Evolutionary conservation across 2,797 vertebrate genomes (phyloP), one percentile per base, ranked within the genome.

Genomic region (Lycodopsis pacificus): DNA sequence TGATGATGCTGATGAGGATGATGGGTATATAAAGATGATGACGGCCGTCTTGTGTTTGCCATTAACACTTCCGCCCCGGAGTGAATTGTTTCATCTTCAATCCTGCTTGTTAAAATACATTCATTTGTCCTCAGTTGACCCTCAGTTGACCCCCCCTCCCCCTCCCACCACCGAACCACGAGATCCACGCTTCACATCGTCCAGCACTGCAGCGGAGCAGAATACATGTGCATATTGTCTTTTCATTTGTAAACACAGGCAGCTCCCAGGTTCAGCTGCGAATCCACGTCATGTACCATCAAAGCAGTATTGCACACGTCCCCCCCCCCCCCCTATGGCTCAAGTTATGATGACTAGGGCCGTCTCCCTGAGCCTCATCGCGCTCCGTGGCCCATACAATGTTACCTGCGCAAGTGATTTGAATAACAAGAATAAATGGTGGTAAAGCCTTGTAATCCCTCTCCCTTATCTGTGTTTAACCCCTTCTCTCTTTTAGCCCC

Each of bases 91-190:
- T 80, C 38, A 74, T 87, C 76, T 84, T 82, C 79, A 71, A 65
- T 79, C 81, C 82, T 88, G 83, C 84, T 84, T 86, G 84, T 86
- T 88, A 81, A 89, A 89, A 92, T 90, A 92, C 88, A 92, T 93
- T 93, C 89, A 91, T 82, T 85, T 86, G 90, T 92, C 90, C 91
- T 90, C 80, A 80, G 88, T 76, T 91, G 87, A 91, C 91, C 87
- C 77, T 73, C 17, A 25, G 25, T 25, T 25, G 25, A 25, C 27
- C 27, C 3, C 27, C 27, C 27, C 27, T 0, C 27, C 20, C 48
- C 75, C 48, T 8, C 63, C 70, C 30, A 62, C 65, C 54, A 61
- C 73, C 66, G 84, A 86, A 77, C 77, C 82, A 48, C 17, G 54
- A 78, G 64, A 79, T 49, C 75, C 17, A 7, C 3, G 54, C 76